Evolutionary conservation across 2,113 vertebrate species (phyloP).

Genomic region (Cavia aperea): DNA sequence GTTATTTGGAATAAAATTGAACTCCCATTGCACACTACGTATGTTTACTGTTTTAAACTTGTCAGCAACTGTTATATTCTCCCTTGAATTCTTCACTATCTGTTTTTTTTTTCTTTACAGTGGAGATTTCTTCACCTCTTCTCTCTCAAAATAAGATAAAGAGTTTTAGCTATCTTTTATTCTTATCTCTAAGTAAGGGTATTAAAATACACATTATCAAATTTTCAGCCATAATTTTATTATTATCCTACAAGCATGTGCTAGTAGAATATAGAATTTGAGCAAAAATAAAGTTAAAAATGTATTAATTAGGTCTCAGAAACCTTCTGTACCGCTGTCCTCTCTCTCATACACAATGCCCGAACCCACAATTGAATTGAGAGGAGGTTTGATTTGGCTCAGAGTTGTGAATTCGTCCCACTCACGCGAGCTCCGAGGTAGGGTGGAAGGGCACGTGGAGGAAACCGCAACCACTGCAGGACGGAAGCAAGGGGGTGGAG

Average conservation of each 20-base stretch:
- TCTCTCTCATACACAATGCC: neutral
- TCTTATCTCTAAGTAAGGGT: neutral
- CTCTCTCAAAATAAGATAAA: neutral
- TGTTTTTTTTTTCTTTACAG: neutral
- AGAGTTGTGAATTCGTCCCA: neutral
- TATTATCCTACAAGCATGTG: neutral
- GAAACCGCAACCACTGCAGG: neutral
- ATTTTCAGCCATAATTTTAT: neutral
- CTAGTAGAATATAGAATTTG: neutral
- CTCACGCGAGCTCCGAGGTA: neutral
- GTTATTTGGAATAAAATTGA: conserved; percentile 47
- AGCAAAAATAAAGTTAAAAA: neutral
- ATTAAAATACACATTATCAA: neutral
- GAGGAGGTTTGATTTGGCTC: neutral
- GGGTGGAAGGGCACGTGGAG: neutral
- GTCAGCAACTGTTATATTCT: conserved; percentile 30
- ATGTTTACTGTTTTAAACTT: conserved; percentile 42
- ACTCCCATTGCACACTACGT: neutral
- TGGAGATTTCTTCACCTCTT: neutral
- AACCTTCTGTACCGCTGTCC: neutral
- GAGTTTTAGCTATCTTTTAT: neutral
- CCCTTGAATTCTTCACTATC: conserved; percentile 16
- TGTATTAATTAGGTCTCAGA: neutral
- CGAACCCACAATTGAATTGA: neutral
- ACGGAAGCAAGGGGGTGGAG: neutral